Conservation (phyloP, 2,113 vertebrate genomes). For the Bufo bufo region DNA sequence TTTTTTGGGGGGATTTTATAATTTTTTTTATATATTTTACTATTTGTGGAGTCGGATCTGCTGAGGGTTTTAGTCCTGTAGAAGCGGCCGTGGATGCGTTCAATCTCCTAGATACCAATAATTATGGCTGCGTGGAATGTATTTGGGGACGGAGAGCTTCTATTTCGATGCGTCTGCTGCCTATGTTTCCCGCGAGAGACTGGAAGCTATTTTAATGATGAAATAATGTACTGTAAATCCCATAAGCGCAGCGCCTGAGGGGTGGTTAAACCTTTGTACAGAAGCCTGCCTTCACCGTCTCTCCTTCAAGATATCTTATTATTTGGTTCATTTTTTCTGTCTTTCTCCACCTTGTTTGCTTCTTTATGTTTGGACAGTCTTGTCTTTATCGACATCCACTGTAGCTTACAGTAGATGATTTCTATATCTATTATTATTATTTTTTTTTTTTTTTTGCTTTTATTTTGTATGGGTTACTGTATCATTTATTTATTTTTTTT, state of each 20-base stretch:
- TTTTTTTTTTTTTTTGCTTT: too few relatives aligned
- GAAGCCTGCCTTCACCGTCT: slow-evolving; percentile 68
- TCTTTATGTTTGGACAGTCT: too few relatives aligned
- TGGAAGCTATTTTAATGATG: slow-evolving; percentile 41
- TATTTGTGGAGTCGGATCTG: neutral
- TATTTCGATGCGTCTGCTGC: slow-evolving; percentile 19
- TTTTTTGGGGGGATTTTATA: neutral
- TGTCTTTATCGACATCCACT: too few relatives aligned
- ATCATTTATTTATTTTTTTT: too few relatives aligned
- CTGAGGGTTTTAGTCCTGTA: neutral
- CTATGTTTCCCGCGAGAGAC: neutral
- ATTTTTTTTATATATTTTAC: neutral
- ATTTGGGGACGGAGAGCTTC: slow-evolving; percentile 7
- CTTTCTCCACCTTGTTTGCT: neutral
- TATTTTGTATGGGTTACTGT: too few relatives aligned
- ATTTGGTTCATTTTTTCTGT: too few relatives aligned
- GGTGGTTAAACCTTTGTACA: slow-evolving; percentile 75
- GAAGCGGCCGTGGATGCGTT: neutral
- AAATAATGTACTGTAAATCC: slow-evolving; percentile 69
- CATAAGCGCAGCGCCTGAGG: slow-evolving; percentile 75
- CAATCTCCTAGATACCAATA: neutral
- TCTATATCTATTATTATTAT: too few relatives aligned
- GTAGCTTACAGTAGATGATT: too few relatives aligned
- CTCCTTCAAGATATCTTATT: neutral
- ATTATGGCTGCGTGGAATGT: slow-evolving; percentile 27